phyloP scores from a whole-genome alignment of 2,113 vertebrate genomes.

The Mobula birostris region DNA sequence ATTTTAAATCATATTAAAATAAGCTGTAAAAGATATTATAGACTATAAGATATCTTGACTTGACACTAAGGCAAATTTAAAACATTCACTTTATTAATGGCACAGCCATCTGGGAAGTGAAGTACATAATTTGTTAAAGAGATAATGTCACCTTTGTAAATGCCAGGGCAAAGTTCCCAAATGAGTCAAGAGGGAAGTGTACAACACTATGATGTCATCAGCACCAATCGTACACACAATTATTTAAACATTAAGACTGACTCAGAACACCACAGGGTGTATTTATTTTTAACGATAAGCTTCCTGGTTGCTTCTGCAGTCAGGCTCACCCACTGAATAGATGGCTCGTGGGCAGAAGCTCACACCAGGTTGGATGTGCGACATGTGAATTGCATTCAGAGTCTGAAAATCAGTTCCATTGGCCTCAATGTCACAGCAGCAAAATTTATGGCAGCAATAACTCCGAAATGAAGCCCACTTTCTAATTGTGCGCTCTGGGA shows the following conservation, averaged over 20 bases:
- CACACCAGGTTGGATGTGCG: no score
- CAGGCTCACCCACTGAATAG: not conserved
- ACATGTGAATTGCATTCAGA: no score
- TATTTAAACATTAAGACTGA: not conserved
- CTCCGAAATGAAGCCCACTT: not conserved
- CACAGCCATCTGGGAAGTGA: not conserved
- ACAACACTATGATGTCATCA: not conserved
- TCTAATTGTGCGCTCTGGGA: not conserved
- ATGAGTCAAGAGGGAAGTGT: not conserved
- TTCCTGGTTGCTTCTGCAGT: not conserved
- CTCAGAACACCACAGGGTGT: not conserved
- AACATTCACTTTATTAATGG: not conserved
- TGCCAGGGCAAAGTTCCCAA: not conserved
- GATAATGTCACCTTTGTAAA: not conserved
- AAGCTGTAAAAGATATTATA: not conserved
- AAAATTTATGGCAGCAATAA: not conserved
- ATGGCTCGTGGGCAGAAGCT: no score
- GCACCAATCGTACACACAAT: not conserved
- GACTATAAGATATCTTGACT: not conserved
- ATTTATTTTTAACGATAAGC: not conserved
- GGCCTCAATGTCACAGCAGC: not conserved
- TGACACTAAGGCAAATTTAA: conserved; percentile 1
- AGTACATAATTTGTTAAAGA: not conserved
- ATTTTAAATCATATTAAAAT: not conserved
- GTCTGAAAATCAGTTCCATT: no score